Evolutionary conservation across 2,113 vertebrate genomes (phyloP).

Genomic region (Chaenocephalus aceratus): DNA sequence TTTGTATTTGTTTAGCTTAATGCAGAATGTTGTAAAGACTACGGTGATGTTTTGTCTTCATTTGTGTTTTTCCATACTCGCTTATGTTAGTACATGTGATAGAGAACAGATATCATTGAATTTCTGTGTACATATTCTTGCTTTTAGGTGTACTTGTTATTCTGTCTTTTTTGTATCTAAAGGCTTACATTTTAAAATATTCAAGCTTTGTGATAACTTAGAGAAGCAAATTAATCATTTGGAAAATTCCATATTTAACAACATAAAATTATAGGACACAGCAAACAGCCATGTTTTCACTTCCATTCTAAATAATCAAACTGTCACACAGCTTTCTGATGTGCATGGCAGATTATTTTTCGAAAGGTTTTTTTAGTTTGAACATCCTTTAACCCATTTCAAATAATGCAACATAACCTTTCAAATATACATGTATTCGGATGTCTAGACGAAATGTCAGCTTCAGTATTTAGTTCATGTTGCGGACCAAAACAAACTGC

Average conservation of each 20-base stretch:
- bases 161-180: conserved; percentile 78
- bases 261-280: not conserved
- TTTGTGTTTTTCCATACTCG: conserved; percentile 72
- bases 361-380: not conserved
- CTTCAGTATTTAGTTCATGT: not conserved
- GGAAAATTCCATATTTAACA: conserved; percentile 63
- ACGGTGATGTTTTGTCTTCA: conserved; percentile 50
- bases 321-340: not conserved
- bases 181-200: conserved; percentile 57
- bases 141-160: conserved; percentile 78
- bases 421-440: not conserved
- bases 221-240: conserved; percentile 74
- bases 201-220: conserved; percentile 28
- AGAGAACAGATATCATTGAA: conserved; percentile 98
- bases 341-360: not conserved
- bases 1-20: conserved; percentile 82
- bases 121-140: conserved; percentile 92
- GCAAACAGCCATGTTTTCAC: conserved; percentile 2
- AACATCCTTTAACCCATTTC: not conserved
- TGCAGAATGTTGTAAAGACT: conserved; percentile 82
- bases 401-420: not conserved
- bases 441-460: not conserved
- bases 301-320: not conserved
- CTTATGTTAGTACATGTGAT: conserved; percentile 89
- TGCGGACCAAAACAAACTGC: not conserved